A percentile compares a stretch with the other conserved stretches of the same genome.
Conservation (phyloP, 2,888 invertebrate genomes). For the Chromoteleia sp. region DNA sequence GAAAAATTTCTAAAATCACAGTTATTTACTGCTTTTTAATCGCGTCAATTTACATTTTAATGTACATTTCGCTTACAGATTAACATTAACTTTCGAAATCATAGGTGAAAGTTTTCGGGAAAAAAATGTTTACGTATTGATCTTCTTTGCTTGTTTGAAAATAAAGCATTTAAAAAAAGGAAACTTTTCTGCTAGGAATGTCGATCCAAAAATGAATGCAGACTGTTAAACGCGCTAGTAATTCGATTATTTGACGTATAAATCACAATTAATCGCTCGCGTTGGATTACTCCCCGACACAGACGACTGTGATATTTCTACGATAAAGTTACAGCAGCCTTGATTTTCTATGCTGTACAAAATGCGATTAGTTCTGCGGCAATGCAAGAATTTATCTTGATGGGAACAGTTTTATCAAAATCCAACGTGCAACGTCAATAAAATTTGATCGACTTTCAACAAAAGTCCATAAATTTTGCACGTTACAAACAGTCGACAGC, state of each 20-base stretch:
- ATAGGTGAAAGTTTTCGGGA: too few species aligned
- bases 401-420: conserved; percentile 21
- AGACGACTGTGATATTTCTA: conserved; percentile 19
- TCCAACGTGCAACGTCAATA: conserved; percentile 3
- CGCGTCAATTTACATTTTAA: too few species aligned
- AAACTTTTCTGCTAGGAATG: not conserved
- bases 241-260: conserved; percentile 35
- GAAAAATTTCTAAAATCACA: too few species aligned
- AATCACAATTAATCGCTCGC: conserved; percentile 35
- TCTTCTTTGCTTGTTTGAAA: too few species aligned
- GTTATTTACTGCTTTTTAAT: too few species aligned
- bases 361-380: conserved; percentile 11
- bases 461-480: conserved; percentile 4
- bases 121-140: too few species aligned
- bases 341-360: conserved; percentile 19
- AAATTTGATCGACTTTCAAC: conserved; percentile 6
- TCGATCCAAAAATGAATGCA: conserved; percentile 1
- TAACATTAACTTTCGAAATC: too few species aligned
- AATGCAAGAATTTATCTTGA: conserved; percentile 27
- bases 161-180: too few species aligned
- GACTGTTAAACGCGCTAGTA: conserved; percentile 4
- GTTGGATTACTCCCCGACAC: conserved; percentile 8
- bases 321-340: conserved; percentile 36
- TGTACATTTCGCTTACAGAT: too few species aligned
- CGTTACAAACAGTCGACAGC: not conserved